Percentiles rank a stretch among this genome's conserved stretches.
Evolutionary conservation across 2,113 vertebrate species (phyloP).

Genomic region (Entomyzon cyanotis): DNA sequence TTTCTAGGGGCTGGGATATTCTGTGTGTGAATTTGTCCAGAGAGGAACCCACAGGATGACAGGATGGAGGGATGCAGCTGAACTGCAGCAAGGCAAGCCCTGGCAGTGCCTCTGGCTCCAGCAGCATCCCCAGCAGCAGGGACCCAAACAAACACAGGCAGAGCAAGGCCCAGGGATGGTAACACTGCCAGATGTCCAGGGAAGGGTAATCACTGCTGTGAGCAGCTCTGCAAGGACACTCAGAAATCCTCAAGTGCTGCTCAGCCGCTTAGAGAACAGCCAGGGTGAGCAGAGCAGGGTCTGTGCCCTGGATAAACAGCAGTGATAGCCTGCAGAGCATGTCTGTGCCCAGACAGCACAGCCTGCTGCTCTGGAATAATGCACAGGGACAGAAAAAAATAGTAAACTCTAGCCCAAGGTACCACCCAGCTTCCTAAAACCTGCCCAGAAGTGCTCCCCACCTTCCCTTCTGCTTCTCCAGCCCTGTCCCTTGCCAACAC

Average conservation of each 20-base stretch:
- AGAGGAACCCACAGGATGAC: background rate
- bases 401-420: background rate
- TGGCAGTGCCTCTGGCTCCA: background rate
- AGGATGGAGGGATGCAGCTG: background rate
- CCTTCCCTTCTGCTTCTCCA: background rate
- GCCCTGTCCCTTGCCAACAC: fast-evolving
- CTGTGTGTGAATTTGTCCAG: fast-evolving
- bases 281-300: fast-evolving
- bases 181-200: background rate
- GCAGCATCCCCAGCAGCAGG: background rate
- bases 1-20: fast-evolving
- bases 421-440: background rate
- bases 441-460: background rate
- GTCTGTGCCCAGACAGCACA: background rate
- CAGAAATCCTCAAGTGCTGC: background rate
- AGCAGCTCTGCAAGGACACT: background rate
- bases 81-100: background rate
- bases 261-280: background rate
- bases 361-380: background rate
- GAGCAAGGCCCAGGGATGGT: background rate
- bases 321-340: background rate
- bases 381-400: background rate
- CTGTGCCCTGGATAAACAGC: background rate
- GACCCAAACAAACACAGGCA: background rate
- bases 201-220: background rate